phyloP scores from a whole-genome alignment of 2,797 vertebrate genomes.

The Agapornis canus region DNA sequence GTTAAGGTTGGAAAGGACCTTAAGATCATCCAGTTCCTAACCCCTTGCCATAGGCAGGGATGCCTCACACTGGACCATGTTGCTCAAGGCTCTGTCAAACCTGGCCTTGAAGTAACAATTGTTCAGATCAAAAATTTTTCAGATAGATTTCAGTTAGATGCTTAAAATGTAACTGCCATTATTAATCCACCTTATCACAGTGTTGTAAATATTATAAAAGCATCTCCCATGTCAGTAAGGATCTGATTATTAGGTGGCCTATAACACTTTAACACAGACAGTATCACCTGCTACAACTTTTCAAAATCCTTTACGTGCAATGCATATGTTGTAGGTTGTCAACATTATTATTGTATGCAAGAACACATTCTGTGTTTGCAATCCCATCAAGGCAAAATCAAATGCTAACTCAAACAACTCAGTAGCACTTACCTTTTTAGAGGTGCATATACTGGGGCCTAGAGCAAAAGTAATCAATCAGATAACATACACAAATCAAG shows the following conservation, averaged over 20 bases:
- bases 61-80: not conserved
- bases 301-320: not conserved
- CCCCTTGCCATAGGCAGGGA: not conserved
- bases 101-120: not conserved
- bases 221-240: not conserved
- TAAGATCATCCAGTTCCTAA: not conserved
- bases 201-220: slow-evolving; percentile 19
- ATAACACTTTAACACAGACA: not conserved
- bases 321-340: not conserved
- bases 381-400: not conserved
- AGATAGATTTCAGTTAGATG: not conserved
- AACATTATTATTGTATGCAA: not conserved
- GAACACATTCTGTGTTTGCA: not conserved
- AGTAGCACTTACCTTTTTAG: not conserved
- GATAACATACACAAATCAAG: not conserved
- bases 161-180: not conserved
- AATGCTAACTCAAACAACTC: slow-evolving; percentile 7
- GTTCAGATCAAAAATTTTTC: not conserved
- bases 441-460: not conserved
- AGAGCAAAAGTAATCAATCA: not conserved
- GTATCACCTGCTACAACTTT: not conserved
- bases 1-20: not conserved
- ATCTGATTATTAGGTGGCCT: not conserved
- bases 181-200: not conserved
- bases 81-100: not conserved